A percentile compares a stretch with the other conserved stretches of the same genome.
Conservation (phyloP, 2,113 vertebrate genomes). For the Sciurus niger region DNA sequence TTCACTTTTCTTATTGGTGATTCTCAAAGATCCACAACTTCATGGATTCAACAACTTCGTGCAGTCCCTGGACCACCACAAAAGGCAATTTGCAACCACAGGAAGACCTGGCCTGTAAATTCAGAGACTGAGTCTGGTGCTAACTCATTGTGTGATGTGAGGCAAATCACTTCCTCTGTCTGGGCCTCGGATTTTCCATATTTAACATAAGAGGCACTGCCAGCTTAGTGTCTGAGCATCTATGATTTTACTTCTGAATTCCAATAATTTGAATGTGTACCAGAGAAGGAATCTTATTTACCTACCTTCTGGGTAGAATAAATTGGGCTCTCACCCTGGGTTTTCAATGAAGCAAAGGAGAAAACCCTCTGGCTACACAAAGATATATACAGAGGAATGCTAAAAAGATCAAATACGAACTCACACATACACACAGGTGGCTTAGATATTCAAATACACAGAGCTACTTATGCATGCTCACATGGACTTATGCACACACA, state of each 20-base stretch:
- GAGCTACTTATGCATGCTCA: neutral
- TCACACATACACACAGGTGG: slow-evolving; percentile 51
- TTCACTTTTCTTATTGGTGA: neutral
- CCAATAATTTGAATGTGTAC: slow-evolving; percentile 45
- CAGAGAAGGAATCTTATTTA: slow-evolving; percentile 39
- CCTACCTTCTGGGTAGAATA: slow-evolving; percentile 58
- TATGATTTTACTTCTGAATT: slow-evolving; percentile 28
- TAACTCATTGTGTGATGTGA: neutral
- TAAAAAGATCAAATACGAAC: slow-evolving; percentile 53
- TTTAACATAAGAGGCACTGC: neutral
- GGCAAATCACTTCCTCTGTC: neutral
- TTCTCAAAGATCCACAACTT: slow-evolving; percentile 15
- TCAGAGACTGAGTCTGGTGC: neutral
- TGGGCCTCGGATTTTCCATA: neutral
- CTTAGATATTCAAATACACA: slow-evolving; percentile 59
- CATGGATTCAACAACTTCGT: neutral
- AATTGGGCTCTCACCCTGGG: slow-evolving; percentile 49
- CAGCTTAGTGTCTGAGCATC: slow-evolving; percentile 16
- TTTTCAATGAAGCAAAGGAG: slow-evolving; percentile 66
- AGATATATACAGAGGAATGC: slow-evolving; percentile 56
- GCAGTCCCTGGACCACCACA: neutral
- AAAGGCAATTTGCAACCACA: slow-evolving; percentile 9
- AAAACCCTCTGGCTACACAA: slow-evolving; percentile 64
- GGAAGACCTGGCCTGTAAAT: neutral
- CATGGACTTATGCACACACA: neutral